Evolutionary conservation across 2,888 invertebrate genomes (phyloP), one percentile per base, ranked within the genome.

Genomic region (Brachypterus glaber): DNA sequence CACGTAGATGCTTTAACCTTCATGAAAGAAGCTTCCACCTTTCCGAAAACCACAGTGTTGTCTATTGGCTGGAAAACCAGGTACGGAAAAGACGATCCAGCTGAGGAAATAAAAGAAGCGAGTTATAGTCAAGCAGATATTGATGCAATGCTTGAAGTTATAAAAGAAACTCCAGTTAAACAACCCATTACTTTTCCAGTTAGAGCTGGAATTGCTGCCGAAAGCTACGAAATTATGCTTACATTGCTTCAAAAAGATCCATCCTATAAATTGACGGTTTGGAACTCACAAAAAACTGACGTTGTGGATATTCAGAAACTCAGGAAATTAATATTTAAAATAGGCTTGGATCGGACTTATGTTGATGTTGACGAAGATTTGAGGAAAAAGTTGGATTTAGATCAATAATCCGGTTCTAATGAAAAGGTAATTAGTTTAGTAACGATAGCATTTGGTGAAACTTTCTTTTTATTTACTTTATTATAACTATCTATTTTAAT

Each of bases 131-230:
- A 68, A 2, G 65, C 70, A 0, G 73, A 87, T 34, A 73, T 85
- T n/a, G 66, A 75, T 0, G 68, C 71, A 12, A 90, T 90, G 88
- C 54, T 79, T 2, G 58, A 74, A 2, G 64, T 67, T 4, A 67
- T 85, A 13, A 69, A 64, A 35, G 67, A 69, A 21, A 67, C 70
- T 39, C 65, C 69, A 9, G 63, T 79, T 3, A 69, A 70, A n/a
- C 80, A 82, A 57, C 68, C 75, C 25, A 74, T 90, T 35, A 90
- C 90, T 0, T 90, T 89, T 54, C 83, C 91, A 0, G 81, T 85
- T 2, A 67, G 84, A 35, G 83, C 83, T 1, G 76, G 70, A 1
- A 65, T 78, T 14, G 83, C 82, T 0, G 79, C 80, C 0, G 72
- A 79, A 52, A 82, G 85, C 49, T 64, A 70, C 40, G 67, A 70